Percentiles rank a stretch among this genome's conserved stretches.
phyloP scores from a whole-genome alignment of 2,797 vertebrate species.

The Catharus ustulatus region DNA sequence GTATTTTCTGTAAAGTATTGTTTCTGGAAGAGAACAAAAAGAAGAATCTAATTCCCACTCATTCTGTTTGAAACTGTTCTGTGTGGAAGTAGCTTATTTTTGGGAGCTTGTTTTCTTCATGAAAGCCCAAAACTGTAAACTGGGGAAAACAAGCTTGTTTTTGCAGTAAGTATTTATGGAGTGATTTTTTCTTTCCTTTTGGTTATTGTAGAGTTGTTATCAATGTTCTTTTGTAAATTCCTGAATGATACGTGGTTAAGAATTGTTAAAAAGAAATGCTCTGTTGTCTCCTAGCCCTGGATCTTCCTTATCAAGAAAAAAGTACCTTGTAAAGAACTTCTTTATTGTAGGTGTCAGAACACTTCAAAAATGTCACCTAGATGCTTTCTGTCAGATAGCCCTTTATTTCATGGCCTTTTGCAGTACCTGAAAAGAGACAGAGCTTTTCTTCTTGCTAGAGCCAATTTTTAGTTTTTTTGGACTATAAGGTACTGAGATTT shows the following conservation, averaged over 20 bases:
- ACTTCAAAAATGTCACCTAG: neutral
- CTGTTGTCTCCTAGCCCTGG: neutral
- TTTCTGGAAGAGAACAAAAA: neutral
- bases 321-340: neutral
- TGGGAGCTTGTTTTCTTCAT: neutral
- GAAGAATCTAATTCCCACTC: neutral
- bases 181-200: neutral
- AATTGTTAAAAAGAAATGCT: neutral
- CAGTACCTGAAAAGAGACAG: neutral
- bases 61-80: neutral
- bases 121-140: neutral
- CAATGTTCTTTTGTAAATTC: neutral
- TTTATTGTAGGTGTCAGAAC: neutral
- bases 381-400: neutral
- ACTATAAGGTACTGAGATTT: neutral
- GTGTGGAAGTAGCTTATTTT: neutral
- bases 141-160: neutral
- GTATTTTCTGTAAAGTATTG: neutral
- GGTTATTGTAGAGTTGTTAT: neutral
- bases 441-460: neutral
- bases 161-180: neutral
- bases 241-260: accelerated
- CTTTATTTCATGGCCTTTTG: neutral
- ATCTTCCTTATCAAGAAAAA: neutral
- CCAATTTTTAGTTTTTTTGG: neutral